Evolutionary conservation across 1,140 invertebrate species (phyloP).

Genomic region (Orchesella cincta): DNA sequence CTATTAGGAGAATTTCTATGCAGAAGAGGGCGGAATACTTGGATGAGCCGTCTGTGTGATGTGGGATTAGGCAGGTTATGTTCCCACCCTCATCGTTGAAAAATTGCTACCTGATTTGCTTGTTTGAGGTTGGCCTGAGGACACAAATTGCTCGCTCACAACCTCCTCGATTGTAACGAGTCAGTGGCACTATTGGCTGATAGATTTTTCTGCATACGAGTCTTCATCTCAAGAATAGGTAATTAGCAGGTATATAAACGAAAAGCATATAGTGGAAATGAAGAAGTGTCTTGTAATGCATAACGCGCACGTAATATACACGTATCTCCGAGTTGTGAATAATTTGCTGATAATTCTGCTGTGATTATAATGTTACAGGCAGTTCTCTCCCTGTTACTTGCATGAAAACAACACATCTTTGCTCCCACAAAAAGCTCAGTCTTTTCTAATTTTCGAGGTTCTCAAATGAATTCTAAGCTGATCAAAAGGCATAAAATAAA

Average conservation of each 20-base stretch:
- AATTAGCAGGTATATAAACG: conserved; percentile 23
- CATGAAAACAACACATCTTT: no score
- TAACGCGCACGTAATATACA: no score
- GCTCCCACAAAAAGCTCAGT: no score
- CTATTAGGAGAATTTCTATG: conserved; percentile 21
- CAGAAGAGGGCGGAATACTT: conserved; percentile 20
- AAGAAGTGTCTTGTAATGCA: no score
- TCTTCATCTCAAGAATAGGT: neutral
- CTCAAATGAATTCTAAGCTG: no score
- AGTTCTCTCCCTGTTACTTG: no score
- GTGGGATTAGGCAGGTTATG: conserved; percentile 26
- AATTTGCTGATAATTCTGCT: no score
- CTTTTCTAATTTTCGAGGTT: no score
- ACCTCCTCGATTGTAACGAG: conserved; percentile 15
- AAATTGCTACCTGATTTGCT: conserved; percentile 30
- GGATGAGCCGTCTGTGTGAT: conserved; percentile 17
- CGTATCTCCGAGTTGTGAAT: no score
- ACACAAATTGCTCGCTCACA: conserved; percentile 24
- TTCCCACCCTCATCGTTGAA: conserved; percentile 26
- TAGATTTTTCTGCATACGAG: conserved; percentile 5
- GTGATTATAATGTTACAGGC: no score
- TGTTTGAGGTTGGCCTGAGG: conserved; percentile 28
- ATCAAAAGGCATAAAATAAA: no score
- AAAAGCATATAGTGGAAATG: no score
- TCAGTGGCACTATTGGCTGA: conserved; percentile 28